phyloP scores from a whole-genome alignment of 1,140 invertebrate genomes.

The Heliothis subflexa region DNA sequence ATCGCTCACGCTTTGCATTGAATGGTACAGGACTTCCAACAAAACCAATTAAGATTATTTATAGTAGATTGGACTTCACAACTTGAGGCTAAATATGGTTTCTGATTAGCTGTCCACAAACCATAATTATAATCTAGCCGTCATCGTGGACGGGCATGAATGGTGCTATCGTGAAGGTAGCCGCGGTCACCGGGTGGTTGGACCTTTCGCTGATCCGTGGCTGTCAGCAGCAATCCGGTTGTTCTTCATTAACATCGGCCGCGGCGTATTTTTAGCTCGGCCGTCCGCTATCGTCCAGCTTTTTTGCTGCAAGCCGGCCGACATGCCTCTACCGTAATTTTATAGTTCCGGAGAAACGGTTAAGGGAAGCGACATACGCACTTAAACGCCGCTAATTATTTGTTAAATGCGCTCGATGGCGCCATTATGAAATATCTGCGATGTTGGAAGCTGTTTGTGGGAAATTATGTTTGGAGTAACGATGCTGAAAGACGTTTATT shows the following conservation, averaged over 20 bases:
- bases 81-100: neutral
- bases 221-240: conserved; percentile 66
- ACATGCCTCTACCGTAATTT: conserved; percentile 67
- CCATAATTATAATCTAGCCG: neutral
- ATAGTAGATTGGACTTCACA: neutral
- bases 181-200: conserved; percentile 21
- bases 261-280: conserved; percentile 65
- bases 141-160: neutral
- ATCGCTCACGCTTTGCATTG: conserved; percentile 39
- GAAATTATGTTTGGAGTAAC: conserved; percentile 38
- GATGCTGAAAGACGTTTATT: conserved; percentile 34
- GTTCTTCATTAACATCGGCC: conserved; percentile 67
- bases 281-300: conserved; percentile 56
- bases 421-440: conserved; percentile 68
- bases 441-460: conserved; percentile 40
- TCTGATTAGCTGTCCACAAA: neutral
- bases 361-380: conserved; percentile 62
- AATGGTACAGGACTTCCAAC: conserved; percentile 22
- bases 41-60: conserved; percentile 22
- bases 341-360: conserved; percentile 74
- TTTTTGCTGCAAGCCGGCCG: conserved; percentile 60
- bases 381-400: conserved; percentile 68
- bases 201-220: conserved; percentile 28
- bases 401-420: conserved; percentile 61
- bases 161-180: neutral